Evolutionary conservation across 2,797 vertebrate genomes (phyloP).

Genomic region (Enteromius paludinosus): DNA sequence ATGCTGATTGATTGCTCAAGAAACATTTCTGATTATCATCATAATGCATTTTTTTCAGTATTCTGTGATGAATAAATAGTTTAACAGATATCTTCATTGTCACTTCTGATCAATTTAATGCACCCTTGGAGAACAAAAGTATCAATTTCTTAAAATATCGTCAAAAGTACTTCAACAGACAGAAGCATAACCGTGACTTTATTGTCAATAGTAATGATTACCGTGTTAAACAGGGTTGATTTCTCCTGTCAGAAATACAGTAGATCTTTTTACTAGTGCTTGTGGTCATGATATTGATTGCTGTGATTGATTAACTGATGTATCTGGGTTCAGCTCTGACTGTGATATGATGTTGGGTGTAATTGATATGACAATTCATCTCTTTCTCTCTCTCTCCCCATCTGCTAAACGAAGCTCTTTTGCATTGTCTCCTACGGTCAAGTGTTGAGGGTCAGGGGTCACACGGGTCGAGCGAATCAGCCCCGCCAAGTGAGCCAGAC

Average conservation of each 20-base stretch:
- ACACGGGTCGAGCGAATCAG: constrained; percentile 37
- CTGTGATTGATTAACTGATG: background rate
- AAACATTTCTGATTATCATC: background rate
- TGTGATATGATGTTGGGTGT: constrained; percentile 63
- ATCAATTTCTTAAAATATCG: background rate
- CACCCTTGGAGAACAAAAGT: background rate
- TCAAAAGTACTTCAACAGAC: background rate
- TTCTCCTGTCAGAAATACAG: background rate
- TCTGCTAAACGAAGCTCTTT: constrained; percentile 45
- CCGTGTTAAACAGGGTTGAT: background rate
- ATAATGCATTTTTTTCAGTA: background rate
- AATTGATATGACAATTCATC: constrained; percentile 76
- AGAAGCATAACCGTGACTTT: background rate
- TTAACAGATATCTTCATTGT: background rate
- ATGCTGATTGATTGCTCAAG: background rate
- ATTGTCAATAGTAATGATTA: background rate
- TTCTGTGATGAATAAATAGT: background rate
- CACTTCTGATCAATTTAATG: background rate
- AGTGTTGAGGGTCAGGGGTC: constrained; percentile 34
- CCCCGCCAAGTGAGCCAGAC: constrained; percentile 50
- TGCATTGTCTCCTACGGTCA: constrained; percentile 37
- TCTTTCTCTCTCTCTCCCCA: constrained; percentile 9
- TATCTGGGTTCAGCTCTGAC: constrained; percentile 51
- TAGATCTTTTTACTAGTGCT: background rate
- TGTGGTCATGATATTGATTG: constrained; percentile 64